These are phyloP conservation scores for Leptodactylus fuscus DNA, from an alignment of 2,113 vertebrate genomes.

Conservation along the genomic window DNA sequence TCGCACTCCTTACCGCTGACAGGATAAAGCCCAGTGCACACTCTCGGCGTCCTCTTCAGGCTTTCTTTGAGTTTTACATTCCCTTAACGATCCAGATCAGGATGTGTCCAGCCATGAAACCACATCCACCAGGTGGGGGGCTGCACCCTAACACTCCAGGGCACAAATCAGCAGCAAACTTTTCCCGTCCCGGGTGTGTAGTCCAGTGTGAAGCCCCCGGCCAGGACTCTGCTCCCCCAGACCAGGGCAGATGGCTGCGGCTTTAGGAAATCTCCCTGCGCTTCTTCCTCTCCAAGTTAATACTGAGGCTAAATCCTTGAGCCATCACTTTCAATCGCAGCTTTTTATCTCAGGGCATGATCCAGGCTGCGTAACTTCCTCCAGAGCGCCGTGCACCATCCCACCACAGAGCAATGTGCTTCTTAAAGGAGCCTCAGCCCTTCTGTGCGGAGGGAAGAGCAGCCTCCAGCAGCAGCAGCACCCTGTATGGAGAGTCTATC, in stretches of 20 bases:
- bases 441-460: slow-evolving; percentile 62
- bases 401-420: slow-evolving; percentile 73
- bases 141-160: background rate
- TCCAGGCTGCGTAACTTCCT: slow-evolving; percentile 89
- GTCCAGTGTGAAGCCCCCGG: background rate
- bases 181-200: background rate
- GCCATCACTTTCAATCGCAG: slow-evolving; percentile 90
- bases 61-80: slow-evolving; percentile 58
- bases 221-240: slow-evolving; percentile 42
- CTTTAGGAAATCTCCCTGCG: slow-evolving; percentile 75
- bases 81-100: background rate
- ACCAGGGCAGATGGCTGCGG: slow-evolving; percentile 81
- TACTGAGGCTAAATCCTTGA: slow-evolving; percentile 85
- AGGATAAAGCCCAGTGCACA: slow-evolving; percentile 1
- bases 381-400: slow-evolving; percentile 76
- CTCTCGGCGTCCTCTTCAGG: slow-evolving; percentile 23
- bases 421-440: slow-evolving; percentile 84
- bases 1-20: slow-evolving; percentile 62
- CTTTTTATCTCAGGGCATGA: slow-evolving; percentile 86
- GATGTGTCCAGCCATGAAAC: background rate
- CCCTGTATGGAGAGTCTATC: background rate
- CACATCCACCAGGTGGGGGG: background rate
- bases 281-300: slow-evolving; percentile 80
- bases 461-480: no score
- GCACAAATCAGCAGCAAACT: slow-evolving; percentile 17